These are phyloP conservation scores for Melanotus villosus DNA, from an alignment of 2,888 invertebrate species.

Conservation along the genomic window DNA sequence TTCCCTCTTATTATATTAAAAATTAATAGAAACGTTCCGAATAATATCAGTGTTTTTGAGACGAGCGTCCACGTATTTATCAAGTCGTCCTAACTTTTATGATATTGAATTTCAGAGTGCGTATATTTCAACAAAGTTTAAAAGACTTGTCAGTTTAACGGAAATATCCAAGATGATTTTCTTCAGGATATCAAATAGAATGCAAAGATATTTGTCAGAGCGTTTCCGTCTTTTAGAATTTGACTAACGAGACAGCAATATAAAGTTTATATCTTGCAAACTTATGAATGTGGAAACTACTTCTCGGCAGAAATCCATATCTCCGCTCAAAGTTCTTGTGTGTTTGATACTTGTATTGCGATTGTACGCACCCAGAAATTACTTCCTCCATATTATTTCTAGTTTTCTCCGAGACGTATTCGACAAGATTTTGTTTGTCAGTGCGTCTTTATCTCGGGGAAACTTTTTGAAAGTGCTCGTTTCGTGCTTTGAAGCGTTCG, in stretches of 20 bases:
- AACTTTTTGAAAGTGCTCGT: background rate
- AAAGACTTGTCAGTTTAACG: conserved; percentile 45
- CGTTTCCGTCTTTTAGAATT: conserved; percentile 53
- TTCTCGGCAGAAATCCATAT: conserved; percentile 50
- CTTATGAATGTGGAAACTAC: conserved; percentile 50
- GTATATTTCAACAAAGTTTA: conserved; percentile 37
- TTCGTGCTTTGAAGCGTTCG: background rate
- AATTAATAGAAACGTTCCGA: no score
- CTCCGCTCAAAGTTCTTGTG: conserved; percentile 46
- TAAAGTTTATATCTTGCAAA: conserved; percentile 54
- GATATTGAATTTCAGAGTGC: conserved; percentile 33
- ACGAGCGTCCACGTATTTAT: background rate
- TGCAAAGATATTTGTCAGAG: conserved; percentile 54
- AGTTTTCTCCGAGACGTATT: conserved; percentile 11
- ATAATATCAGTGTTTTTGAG: no score
- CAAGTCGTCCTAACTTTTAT: conserved; percentile 23
- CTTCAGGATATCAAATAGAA: conserved; percentile 48
- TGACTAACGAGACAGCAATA: conserved; percentile 52
- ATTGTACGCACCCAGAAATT: conserved; percentile 42
- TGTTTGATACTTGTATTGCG: conserved; percentile 48
- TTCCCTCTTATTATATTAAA: no score
- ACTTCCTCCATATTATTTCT: conserved; percentile 29
- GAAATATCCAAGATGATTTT: conserved; percentile 47
- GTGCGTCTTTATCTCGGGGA: background rate
- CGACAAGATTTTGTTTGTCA: conserved; percentile 13